Conservation (phyloP, 2,113 vertebrate genomes). For the Channa argus region DNA sequence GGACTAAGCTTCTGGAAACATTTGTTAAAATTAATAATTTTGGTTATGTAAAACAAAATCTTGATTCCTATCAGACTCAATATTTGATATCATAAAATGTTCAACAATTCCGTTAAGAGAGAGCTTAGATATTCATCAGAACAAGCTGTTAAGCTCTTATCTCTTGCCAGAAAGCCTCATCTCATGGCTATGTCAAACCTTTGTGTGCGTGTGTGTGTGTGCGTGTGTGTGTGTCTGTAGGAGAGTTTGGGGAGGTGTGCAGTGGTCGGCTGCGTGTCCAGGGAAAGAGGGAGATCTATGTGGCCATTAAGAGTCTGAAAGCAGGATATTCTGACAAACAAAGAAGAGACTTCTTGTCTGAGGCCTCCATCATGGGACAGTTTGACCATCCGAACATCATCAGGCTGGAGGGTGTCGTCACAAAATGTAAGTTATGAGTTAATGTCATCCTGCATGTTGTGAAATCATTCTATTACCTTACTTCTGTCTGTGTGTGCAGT, state of each 20-base stretch:
- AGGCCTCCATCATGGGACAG: slow-evolving; percentile 86
- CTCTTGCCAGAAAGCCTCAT: background rate
- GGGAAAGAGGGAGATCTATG: slow-evolving; percentile 84
- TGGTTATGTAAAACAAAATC: background rate
- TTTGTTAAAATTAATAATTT: background rate
- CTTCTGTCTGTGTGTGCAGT: background rate
- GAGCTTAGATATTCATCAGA: background rate
- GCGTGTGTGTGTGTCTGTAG: slow-evolving; percentile 54
- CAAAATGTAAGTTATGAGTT: slow-evolving; percentile 79
- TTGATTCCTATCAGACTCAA: background rate
- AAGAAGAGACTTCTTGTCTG: slow-evolving; percentile 83
- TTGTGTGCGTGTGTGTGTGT: slow-evolving; percentile 18
- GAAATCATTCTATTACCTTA: background rate
- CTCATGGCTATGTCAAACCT: background rate
- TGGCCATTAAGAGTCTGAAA: slow-evolving; percentile 85
- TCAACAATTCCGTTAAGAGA: background rate
- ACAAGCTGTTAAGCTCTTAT: background rate
- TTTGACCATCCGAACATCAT: slow-evolving; percentile 85
- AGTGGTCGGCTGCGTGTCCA: slow-evolving; percentile 82
- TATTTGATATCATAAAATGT: background rate
- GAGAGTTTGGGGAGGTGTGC: slow-evolving; percentile 85
- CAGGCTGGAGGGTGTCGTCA: slow-evolving; percentile 84
- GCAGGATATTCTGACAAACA: slow-evolving; percentile 85
- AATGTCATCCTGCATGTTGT: background rate
- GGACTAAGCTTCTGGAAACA: no score